phyloP scores from a whole-genome alignment of 2,888 invertebrate species.

The Ennomos erosarius region DNA sequence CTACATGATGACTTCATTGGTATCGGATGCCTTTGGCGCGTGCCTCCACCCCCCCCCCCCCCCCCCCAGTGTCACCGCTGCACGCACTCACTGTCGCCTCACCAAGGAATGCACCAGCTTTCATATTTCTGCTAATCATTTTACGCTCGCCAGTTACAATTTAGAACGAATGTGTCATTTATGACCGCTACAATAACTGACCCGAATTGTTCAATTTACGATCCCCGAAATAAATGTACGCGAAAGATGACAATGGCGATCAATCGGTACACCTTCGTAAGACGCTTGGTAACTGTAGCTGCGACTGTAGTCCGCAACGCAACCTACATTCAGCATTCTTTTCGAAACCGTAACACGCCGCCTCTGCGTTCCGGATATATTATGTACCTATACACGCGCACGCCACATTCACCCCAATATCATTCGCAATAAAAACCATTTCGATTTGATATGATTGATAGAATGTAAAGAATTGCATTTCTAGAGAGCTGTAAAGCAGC shows the following conservation, averaged over 20 bases:
- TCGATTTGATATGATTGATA: slow-evolving; percentile 59
- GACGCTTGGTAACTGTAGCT: slow-evolving; percentile 69
- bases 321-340: slow-evolving; percentile 85
- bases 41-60: slow-evolving; percentile 50
- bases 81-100: slow-evolving; percentile 42
- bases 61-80: slow-evolving; percentile 54
- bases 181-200: slow-evolving; percentile 34
- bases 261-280: slow-evolving; percentile 69
- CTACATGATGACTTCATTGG: slow-evolving; percentile 78
- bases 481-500: slow-evolving; percentile 75
- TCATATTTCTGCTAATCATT: slow-evolving; percentile 44
- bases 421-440: slow-evolving; percentile 70
- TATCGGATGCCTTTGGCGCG: slow-evolving; percentile 66
- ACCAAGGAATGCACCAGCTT: slow-evolving; percentile 51
- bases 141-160: slow-evolving; percentile 20
- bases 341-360: slow-evolving; percentile 84
- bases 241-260: slow-evolving; percentile 70
- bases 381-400: slow-evolving; percentile 52
- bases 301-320: slow-evolving; percentile 71
- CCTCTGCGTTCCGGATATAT: slow-evolving; percentile 81
- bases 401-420: slow-evolving; percentile 73
- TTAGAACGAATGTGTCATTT: slow-evolving; percentile 27
- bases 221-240: slow-evolving; percentile 57
- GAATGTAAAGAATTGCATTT: slow-evolving; percentile 73
- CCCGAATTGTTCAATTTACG: slow-evolving; percentile 50